These are phyloP conservation scores for Mobula birostris DNA, from an alignment of 2,113 vertebrate genomes.

Conservation along the genomic window DNA sequence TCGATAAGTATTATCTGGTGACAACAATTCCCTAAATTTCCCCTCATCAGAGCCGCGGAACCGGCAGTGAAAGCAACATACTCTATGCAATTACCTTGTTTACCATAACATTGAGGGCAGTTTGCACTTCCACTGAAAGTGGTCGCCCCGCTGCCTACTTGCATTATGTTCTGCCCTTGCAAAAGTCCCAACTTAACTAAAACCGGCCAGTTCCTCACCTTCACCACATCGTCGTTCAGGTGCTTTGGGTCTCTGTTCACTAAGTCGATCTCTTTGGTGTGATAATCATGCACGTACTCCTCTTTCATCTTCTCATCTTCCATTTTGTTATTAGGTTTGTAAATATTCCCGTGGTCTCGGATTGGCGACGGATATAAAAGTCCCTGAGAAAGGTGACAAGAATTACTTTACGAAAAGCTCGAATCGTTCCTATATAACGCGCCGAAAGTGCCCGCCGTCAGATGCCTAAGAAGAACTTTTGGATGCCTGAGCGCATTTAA, in stretches of 20 bases:
- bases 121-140: not conserved
- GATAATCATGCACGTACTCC: slow-evolving; percentile 76
- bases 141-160: not conserved
- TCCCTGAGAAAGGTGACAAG: slow-evolving; percentile 57
- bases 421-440: not conserved
- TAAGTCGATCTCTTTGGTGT: slow-evolving; percentile 96
- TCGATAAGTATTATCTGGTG: too few relatives aligned
- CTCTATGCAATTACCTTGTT: not conserved
- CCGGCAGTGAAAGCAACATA: not conserved
- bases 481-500: slow-evolving; percentile 7
- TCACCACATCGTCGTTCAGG: slow-evolving; percentile 89
- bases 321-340: slow-evolving; percentile 98
- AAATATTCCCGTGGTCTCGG: slow-evolving; percentile 94
- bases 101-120: not conserved
- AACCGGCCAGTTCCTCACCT: slow-evolving; percentile 59
- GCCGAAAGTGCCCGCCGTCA: not conserved
- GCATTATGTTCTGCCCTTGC: not conserved
- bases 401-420: not conserved
- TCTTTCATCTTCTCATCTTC: slow-evolving; percentile 79
- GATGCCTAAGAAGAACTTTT: not conserved
- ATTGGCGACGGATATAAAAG: slow-evolving; percentile 80
- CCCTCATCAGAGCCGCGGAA: not conserved
- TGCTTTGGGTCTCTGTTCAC: slow-evolving; percentile 90
- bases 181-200: not conserved
- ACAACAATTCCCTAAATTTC: not conserved